Evolutionary conservation across 2,888 invertebrate species (phyloP).

Genomic region (Oligia strigilis): DNA sequence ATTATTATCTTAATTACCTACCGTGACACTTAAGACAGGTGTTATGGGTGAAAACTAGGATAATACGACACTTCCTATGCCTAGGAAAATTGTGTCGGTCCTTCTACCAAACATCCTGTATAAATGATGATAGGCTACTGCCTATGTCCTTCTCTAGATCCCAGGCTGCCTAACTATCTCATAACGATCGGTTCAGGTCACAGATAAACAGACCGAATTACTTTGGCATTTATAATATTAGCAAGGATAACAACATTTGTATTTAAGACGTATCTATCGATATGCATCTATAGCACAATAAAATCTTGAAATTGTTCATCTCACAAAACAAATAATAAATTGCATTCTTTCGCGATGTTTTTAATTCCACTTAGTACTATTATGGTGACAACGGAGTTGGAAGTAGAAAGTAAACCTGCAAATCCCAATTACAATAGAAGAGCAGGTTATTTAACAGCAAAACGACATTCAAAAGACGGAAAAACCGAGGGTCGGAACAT

Average conservation of each 20-base stretch:
- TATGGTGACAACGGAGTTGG: constrained; percentile 47
- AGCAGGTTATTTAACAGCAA: constrained; percentile 90
- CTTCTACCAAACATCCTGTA: no score
- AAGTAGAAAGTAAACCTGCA: constrained; percentile 79
- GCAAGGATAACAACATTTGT: neutral
- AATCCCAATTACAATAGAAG: constrained; percentile 88
- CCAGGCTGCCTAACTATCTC: neutral
- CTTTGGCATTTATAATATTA: neutral
- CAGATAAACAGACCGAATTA: neutral
- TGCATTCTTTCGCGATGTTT: constrained; percentile 21
- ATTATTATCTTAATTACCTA: no score
- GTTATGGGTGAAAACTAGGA: no score
- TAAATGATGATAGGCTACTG: no score
- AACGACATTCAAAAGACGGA: constrained; percentile 90
- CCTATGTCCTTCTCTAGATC: neutral
- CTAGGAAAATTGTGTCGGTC: no score
- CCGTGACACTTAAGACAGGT: no score
- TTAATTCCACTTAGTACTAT: constrained; percentile 39
- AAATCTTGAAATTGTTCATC: neutral
- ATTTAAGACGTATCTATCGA: neutral
- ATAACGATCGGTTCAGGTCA: neutral
- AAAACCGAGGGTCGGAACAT: constrained; percentile 90
- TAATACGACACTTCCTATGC: no score
- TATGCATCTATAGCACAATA: neutral
- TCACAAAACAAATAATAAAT: neutral